Conservation (phyloP, 2,888 invertebrate species). For the Sesia apiformis region DNA sequence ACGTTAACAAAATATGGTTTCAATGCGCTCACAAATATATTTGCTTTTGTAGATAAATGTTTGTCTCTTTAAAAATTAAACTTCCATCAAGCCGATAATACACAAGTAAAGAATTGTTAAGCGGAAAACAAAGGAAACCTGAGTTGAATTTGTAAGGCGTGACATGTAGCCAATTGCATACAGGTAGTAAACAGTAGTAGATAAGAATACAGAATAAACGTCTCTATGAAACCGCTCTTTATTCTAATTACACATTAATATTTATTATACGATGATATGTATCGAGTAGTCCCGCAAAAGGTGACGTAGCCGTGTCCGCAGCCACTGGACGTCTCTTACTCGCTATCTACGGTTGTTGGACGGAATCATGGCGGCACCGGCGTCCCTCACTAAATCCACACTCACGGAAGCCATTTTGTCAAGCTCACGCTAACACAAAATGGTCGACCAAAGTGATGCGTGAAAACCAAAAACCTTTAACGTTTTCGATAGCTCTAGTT, state of each 20-base stretch:
- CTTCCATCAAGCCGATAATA: too few species aligned
- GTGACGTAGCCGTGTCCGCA: slow-evolving; percentile 74
- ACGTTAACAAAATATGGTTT: slow-evolving; percentile 42
- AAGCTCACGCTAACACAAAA: slow-evolving; percentile 14
- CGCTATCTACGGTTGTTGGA: slow-evolving; percentile 75
- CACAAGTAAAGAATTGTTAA: too few species aligned
- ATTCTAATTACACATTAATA: slow-evolving; percentile 75
- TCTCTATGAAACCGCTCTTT: slow-evolving; percentile 74
- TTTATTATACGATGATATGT: slow-evolving; percentile 83
- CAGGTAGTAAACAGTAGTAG: slow-evolving; percentile 53
- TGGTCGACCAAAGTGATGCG: slow-evolving; percentile 12
- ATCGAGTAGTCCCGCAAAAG: slow-evolving; percentile 80
- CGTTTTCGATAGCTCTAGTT: neutral
- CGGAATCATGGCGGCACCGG: slow-evolving; percentile 72
- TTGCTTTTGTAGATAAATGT: neutral
- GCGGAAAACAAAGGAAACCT: too few species aligned
- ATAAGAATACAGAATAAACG: slow-evolving; percentile 72
- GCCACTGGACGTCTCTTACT: slow-evolving; percentile 75
- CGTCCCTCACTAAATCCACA: slow-evolving; percentile 26
- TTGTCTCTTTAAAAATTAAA: neutral
- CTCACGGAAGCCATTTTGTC: slow-evolving; percentile 10
- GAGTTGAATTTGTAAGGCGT: slow-evolving; percentile 28
- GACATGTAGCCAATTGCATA: slow-evolving; percentile 69
- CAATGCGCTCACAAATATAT: neutral
- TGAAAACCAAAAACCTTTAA: neutral